These are phyloP conservation scores for Cirrhinus mrigala DNA, from an alignment of 2,797 vertebrate genomes.

Conservation along the genomic window DNA sequence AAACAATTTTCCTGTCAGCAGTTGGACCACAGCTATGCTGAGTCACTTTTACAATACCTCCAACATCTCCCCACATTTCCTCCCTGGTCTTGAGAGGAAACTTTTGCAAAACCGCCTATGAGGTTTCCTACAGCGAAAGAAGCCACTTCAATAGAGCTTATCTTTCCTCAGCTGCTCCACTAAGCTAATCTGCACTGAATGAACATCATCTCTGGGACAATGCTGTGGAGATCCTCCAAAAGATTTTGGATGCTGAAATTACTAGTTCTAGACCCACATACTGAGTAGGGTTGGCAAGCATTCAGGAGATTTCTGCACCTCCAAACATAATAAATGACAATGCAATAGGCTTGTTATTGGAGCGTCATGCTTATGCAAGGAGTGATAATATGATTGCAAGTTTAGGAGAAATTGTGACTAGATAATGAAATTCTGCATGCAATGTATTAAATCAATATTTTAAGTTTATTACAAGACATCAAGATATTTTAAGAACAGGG, in stretches of 20 bases:
- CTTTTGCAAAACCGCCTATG: slow-evolving; percentile 46
- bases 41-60: slow-evolving; percentile 38
- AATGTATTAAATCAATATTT: background rate
- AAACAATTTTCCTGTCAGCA: slow-evolving; percentile 51
- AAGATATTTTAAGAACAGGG: background rate
- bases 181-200: slow-evolving; percentile 1
- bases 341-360: background rate
- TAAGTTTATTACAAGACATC: background rate
- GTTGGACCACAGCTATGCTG: slow-evolving; percentile 45
- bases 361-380: background rate
- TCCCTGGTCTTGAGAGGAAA: slow-evolving; percentile 39
- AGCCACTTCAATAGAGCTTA: slow-evolving; percentile 43
- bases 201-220: slow-evolving; percentile 2
- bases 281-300: background rate
- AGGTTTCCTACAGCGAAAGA: slow-evolving; percentile 39
- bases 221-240: slow-evolving; percentile 17
- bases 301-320: slow-evolving; percentile 1
- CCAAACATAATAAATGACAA: background rate
- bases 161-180: slow-evolving; percentile 27
- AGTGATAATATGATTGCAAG: background rate
- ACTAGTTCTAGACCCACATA: slow-evolving; percentile 11
- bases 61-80: slow-evolving; percentile 52
- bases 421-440: background rate
- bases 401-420: background rate
- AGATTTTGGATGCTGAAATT: slow-evolving; percentile 2